phyloP scores from a whole-genome alignment of 2,797 vertebrate genomes.

The Dendrocincla tyrannina region DNA sequence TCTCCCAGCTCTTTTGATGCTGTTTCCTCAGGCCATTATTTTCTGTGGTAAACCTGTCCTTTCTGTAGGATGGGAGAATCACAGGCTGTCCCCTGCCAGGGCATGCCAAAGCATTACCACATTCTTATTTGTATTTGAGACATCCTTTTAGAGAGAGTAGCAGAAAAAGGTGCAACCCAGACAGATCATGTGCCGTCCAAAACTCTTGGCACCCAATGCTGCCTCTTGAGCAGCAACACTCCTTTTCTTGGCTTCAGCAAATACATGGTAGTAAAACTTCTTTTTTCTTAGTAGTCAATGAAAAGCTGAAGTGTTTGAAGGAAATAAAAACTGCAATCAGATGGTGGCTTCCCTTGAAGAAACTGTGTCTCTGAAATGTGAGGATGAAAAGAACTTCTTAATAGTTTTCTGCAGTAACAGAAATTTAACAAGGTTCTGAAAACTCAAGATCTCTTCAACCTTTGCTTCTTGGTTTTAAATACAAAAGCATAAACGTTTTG shows the following conservation, averaged over 20 bases:
- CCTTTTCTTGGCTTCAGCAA: neutral
- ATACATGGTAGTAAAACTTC: neutral
- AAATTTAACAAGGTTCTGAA: neutral
- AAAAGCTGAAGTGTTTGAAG: neutral
- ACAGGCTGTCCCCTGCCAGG: neutral
- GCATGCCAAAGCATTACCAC: neutral
- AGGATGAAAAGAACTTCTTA: neutral
- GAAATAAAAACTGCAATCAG: neutral
- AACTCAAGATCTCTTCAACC: neutral
- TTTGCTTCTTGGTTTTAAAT: conserved; percentile 4
- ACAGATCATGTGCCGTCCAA: neutral
- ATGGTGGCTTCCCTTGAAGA: neutral
- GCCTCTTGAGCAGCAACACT: neutral
- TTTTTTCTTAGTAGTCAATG: neutral
- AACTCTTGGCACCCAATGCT: neutral
- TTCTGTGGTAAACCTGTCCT: neutral
- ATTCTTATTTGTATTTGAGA: neutral
- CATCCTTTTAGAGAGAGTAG: neutral
- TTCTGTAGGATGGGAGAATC: neutral
- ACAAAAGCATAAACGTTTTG: neutral
- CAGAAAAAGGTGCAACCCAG: neutral
- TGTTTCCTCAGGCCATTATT: neutral
- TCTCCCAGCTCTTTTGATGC: neutral
- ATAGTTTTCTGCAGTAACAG: neutral
- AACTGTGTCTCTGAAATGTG: neutral